Evolutionary conservation across 1,140 invertebrate genomes (phyloP).

Genomic region (Drosophila seguyi): DNA sequence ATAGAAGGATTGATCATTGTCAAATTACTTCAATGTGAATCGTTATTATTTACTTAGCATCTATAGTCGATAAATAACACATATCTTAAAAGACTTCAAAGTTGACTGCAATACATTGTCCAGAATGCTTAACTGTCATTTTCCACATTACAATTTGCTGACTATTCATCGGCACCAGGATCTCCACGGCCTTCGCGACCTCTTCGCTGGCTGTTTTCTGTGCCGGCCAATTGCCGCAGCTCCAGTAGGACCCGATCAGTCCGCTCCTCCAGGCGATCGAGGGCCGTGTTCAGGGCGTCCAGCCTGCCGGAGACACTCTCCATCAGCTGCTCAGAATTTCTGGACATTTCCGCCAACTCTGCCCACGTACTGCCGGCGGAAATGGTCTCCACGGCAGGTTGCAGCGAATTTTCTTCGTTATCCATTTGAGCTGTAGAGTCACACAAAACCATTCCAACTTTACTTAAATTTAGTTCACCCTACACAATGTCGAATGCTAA

Average conservation of each 20-base stretch:
- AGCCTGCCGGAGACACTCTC: conserved; percentile 28
- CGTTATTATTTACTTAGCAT: background rate
- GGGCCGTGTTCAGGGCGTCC: conserved; percentile 20
- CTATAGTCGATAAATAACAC: background rate
- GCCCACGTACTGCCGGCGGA: background rate
- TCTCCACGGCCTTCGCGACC: conserved; percentile 21
- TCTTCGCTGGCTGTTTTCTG: background rate
- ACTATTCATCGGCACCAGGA: conserved; percentile 5
- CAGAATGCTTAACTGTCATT: background rate
- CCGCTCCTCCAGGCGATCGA: conserved; percentile 57
- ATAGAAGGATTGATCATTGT: background rate
- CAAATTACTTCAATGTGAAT: background rate
- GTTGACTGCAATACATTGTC: background rate
- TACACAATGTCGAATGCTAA: background rate
- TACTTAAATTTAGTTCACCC: background rate
- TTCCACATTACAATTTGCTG: background rate
- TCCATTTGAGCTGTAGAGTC: conserved; percentile 14
- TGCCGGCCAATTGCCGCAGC: conserved; percentile 1
- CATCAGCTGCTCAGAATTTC: conserved; percentile 34
- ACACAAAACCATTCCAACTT: background rate
- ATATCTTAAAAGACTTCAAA: background rate
- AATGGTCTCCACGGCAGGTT: background rate
- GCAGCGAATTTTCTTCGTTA: background rate
- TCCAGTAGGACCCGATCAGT: conserved; percentile 32
- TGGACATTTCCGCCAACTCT: background rate